phyloP scores from a whole-genome alignment of 2,113 vertebrate genomes.

The Paratilapia polleni region DNA sequence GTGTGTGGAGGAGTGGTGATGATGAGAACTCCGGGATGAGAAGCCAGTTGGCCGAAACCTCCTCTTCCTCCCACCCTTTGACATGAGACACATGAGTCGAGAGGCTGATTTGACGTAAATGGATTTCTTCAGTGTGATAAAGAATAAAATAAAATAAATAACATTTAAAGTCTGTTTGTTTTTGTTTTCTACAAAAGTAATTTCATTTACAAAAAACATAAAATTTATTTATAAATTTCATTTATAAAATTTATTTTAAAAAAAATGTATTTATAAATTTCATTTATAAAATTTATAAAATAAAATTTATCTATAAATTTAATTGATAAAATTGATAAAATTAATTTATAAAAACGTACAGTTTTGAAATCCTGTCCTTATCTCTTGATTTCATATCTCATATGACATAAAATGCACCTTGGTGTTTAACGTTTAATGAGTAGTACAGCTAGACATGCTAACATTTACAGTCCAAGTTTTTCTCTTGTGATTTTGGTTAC shows the following conservation, averaged over 20 bases:
- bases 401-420: not conserved
- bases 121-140: conserved; percentile 8
- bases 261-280: no score
- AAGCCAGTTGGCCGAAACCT: conserved; percentile 44
- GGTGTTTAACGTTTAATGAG: not conserved
- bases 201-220: not conserved
- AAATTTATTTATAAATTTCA: no score
- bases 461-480: not conserved
- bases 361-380: no score
- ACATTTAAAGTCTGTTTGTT: not conserved
- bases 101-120: conserved; percentile 4
- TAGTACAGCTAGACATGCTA: not conserved
- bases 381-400: not conserved
- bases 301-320: no score
- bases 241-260: no score
- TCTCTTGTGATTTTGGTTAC: not conserved
- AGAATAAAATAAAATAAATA: not conserved
- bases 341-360: not conserved
- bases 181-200: not conserved
- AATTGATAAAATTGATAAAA: no score
- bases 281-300: no score
- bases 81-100: not conserved
- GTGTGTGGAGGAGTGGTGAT: conserved; percentile 6
- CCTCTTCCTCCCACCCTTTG: conserved; percentile 24
- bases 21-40: conserved; percentile 46